These are phyloP conservation scores for Edolisoma coerulescens DNA, from an alignment of 2,113 vertebrate species.

Conservation along the genomic window DNA sequence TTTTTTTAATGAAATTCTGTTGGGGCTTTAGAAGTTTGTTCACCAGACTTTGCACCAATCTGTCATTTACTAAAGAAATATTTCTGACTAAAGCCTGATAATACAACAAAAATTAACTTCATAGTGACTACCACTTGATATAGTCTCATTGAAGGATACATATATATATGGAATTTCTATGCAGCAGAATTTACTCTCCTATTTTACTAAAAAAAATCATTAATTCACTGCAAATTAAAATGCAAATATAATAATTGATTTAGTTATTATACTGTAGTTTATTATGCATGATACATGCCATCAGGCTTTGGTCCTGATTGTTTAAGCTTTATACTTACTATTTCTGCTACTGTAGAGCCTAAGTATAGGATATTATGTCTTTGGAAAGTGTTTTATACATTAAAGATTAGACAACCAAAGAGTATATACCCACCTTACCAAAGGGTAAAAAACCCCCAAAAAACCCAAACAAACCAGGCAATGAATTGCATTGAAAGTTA, in stretches of 20 bases:
- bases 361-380: neutral
- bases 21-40: neutral
- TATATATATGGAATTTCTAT: neutral
- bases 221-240: neutral
- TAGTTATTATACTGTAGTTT: neutral
- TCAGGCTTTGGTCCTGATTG: neutral
- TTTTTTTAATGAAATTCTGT: neutral
- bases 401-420: neutral
- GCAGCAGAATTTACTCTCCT: neutral
- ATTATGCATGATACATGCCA: neutral
- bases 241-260: neutral
- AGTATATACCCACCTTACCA: neutral
- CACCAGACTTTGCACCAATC: neutral
- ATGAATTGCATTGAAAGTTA: neutral
- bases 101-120: neutral
- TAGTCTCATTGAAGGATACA: neutral
- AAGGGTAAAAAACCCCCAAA: accelerated
- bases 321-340: neutral
- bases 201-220: neutral
- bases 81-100: neutral
- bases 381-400: neutral
- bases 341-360: neutral
- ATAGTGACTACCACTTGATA: neutral
- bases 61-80: neutral
- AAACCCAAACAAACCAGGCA: neutral